Conservation (phyloP, 2,113 vertebrate species). For the Scortum barcoo region DNA sequence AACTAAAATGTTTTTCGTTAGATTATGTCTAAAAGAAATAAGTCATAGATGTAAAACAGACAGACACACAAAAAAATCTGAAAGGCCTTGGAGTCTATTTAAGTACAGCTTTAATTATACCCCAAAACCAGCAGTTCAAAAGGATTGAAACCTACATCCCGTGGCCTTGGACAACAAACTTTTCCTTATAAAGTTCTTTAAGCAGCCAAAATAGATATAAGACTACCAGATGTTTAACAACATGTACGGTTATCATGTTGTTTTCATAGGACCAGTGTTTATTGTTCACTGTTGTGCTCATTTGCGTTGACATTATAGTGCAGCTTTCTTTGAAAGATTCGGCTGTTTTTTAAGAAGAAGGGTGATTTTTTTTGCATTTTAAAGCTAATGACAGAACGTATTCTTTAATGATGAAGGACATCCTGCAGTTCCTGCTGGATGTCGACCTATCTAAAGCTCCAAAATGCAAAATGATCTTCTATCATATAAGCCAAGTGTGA, state of each 20-base stretch:
- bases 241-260: not conserved
- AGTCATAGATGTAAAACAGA: not conserved
- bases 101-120: slow-evolving; percentile 47
- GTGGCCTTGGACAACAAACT: slow-evolving; percentile 13
- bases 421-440: not conserved
- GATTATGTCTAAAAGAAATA: not conserved
- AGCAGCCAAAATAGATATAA: not conserved
- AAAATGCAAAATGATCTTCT: not conserved
- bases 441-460: not conserved
- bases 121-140: slow-evolving; percentile 21
- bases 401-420: not conserved
- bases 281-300: not conserved
- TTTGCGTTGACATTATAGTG: not conserved
- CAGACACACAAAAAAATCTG: not conserved
- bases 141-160: slow-evolving; percentile 18
- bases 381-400: not conserved
- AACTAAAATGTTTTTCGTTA: not conserved
- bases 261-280: not conserved
- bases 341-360: not conserved
- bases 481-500: not conserved
- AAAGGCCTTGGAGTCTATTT: slow-evolving; percentile 11
- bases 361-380: not conserved
- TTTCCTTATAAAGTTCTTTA: slow-evolving; percentile 20
- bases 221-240: not conserved
- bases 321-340: not conserved